These are phyloP conservation scores for Trachythela sp. DNA, from an alignment of 64 coral and sea anemone species.

Conservation along the genomic window DNA sequence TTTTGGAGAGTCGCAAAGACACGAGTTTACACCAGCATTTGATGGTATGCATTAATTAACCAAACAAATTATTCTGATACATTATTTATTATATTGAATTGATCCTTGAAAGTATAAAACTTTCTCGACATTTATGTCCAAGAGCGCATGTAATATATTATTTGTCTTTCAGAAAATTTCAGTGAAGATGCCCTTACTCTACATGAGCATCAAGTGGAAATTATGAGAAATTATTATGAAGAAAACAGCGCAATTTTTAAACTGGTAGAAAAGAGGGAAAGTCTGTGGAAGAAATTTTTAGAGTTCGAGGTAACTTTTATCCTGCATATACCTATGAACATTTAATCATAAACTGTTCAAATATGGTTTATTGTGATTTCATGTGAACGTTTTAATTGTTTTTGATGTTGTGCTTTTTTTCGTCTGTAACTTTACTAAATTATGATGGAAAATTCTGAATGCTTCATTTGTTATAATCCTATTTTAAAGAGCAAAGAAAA, in stretches of 20 bases:
- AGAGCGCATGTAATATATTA: not conserved
- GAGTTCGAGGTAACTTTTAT: constrained; percentile 73
- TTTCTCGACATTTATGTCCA: too few species aligned
- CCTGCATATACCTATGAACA: too few species aligned
- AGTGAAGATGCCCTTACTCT: constrained; percentile 74
- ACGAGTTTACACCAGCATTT: constrained; percentile 74
- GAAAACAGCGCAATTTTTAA: constrained; percentile 91
- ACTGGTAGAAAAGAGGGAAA: constrained; percentile 90
- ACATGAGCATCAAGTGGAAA: constrained; percentile 92
- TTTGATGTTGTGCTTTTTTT: too few species aligned
- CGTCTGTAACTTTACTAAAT: too few species aligned
- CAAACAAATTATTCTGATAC: too few species aligned
- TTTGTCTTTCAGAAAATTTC: constrained; percentile 60
- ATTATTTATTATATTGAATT: too few species aligned
- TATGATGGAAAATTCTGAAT: too few species aligned
- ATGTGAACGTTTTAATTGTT: too few species aligned
- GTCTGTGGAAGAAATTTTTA: constrained; percentile 78
- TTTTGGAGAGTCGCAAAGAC: constrained; percentile 74
- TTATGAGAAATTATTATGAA: constrained; percentile 81
- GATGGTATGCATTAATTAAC: constrained; percentile 51
- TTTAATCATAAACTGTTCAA: too few species aligned
- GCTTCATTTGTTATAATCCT: not conserved
- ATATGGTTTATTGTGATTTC: too few species aligned
- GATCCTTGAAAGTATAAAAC: too few species aligned
- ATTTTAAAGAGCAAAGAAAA: constrained; percentile 65